A percentile compares a stretch with the other conserved stretches of the same genome.
Evolutionary conservation across 2,113 vertebrate species (phyloP).

Genomic region (Spea bombifrons): DNA sequence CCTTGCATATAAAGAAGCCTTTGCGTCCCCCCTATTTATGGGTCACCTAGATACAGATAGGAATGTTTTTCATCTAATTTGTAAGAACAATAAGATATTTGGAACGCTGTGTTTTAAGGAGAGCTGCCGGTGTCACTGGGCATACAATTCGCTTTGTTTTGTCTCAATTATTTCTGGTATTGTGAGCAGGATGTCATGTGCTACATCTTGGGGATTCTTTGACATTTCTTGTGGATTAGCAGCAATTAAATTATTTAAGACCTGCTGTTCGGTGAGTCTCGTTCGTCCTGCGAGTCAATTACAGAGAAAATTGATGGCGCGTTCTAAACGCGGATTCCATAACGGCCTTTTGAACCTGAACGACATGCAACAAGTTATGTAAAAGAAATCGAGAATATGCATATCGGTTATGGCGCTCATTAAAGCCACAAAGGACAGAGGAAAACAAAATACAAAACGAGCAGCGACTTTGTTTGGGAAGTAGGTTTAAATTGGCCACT

Average conservation of each 20-base stretch:
- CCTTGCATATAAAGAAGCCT: too few relatives aligned
- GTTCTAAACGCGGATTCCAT: not conserved
- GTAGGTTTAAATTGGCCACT: too few relatives aligned
- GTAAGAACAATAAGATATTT: not conserved
- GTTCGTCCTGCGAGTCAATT: slow-evolving; percentile 39
- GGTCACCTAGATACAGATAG: too few relatives aligned
- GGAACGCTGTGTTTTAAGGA: not conserved
- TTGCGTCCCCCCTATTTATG: too few relatives aligned
- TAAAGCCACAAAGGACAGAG: not conserved
- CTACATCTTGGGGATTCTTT: slow-evolving; percentile 34
- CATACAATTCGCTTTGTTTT: not conserved
- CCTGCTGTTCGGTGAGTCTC: slow-evolving; percentile 40
- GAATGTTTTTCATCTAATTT: not conserved
- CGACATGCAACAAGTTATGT: not conserved
- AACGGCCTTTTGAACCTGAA: slow-evolving; percentile 6
- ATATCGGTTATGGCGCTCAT: not conserved
- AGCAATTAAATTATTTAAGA: slow-evolving; percentile 43
- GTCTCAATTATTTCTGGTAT: slow-evolving; percentile 19
- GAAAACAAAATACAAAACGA: not conserved
- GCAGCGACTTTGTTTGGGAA: too few relatives aligned
- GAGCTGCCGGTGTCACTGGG: not conserved
- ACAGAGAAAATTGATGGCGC: slow-evolving; percentile 17
- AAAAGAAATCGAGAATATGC: not conserved
- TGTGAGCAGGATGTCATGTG: slow-evolving; percentile 25
- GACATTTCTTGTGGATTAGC: slow-evolving; percentile 46